Base-by-base conservation (phyloP, 2,797 vertebrate genomes). In the Garrulus glandarius region DNA sequence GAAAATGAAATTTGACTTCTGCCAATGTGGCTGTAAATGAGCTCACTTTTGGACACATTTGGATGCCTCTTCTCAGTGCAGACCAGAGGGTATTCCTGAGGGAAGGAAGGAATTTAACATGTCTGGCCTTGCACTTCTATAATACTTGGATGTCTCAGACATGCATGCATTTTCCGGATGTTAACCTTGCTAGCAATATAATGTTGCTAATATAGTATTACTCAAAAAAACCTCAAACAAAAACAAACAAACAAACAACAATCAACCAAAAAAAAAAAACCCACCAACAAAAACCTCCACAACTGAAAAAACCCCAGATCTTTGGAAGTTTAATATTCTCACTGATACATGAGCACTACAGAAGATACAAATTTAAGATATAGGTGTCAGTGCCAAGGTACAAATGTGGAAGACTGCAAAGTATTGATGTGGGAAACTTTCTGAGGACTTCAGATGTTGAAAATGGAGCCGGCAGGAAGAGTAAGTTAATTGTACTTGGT, bases 251-350 rank as follows among this genome's bases (percentile, higher is more conserved):
- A 13, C 30, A 64, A 39, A 20, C 12, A 68, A 36, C 12, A 61
- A 49, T 21, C 12, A 15, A 17, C 6, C 2, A 20, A 36, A 32
- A 39, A 20, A 36, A 32, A 39, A 37, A 9, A 1, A 3, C 0
- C 11, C 11, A 53, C 26, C 8, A 16, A 67, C 36, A 43, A 41
- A 50, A 17, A 2, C 9, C 15, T 46, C 14, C 30, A 21, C 6
- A 75, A 50, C 6, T 30, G 16, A 50, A 67, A n/a, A 20, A 41
- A 23, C 0, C 0, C 24, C 30, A 91, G 32, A 57, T 3, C 1
- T 70, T 63, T 63, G 24, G 8, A 79, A 76, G 15, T 29, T 49
- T 89, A 8, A 8, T 74, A 57, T 52, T 68, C 37, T 80, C 16
- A 64, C 4, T 53, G 61, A 57, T 37, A 74, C 6, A 34, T 22